Conservation (phyloP, 2,888 invertebrate genomes). For the Sphaerophoria rueppellii region DNA sequence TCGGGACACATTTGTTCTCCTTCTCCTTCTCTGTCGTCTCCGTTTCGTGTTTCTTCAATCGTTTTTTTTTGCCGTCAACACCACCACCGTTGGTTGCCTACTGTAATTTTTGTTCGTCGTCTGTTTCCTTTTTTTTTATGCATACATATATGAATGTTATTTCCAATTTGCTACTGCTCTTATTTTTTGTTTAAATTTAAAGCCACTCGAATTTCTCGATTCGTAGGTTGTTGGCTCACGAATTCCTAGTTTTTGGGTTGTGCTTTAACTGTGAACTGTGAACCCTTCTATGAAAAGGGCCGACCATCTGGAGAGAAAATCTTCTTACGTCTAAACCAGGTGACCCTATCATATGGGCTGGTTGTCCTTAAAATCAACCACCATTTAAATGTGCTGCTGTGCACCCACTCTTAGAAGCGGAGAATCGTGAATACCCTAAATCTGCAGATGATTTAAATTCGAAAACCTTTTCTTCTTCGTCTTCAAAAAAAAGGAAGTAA, state of each 20-base stretch:
- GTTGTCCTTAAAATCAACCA: constrained; percentile 4
- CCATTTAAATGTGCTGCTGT: constrained; percentile 17
- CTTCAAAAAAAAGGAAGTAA: constrained; percentile 47
- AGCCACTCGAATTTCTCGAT: background rate
- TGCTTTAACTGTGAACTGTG: background rate
- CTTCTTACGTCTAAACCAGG: background rate
- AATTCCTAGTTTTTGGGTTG: constrained; percentile 17
- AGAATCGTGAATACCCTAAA: constrained; percentile 31
- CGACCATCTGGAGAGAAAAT: background rate
- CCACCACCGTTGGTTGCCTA: constrained; percentile 63
- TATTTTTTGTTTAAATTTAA: constrained; percentile 17
- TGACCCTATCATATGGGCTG: constrained; percentile 19
- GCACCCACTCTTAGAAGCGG: background rate
- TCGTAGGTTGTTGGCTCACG: constrained; percentile 29
- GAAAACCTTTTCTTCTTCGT: background rate
- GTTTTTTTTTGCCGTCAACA: constrained; percentile 55
- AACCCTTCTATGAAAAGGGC: background rate
- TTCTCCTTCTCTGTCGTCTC: too few species aligned
- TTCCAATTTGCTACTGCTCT: constrained; percentile 50
- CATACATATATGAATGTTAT: background rate
- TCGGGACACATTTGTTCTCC: constrained; percentile 44
- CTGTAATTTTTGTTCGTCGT: constrained; percentile 31
- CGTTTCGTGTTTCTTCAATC: constrained; percentile 36
- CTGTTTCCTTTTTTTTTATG: too few species aligned
- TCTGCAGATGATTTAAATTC: too few species aligned